These are phyloP conservation scores for Diorhabda carinulata DNA, from an alignment of 1,140 invertebrate species.

Conservation along the genomic window DNA sequence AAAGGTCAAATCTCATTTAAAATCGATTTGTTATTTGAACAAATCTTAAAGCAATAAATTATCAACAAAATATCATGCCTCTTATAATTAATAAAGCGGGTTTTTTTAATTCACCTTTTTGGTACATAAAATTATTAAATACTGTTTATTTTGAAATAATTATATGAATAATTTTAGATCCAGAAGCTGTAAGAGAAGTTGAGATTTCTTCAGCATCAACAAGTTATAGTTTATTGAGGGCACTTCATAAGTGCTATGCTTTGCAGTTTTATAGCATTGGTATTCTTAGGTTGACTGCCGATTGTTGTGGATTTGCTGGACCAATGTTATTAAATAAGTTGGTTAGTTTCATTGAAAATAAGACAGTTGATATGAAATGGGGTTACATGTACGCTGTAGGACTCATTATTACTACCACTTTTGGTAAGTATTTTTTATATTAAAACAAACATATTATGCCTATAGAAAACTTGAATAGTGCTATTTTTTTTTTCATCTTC, in stretches of 20 bases:
- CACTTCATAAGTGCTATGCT: slow-evolving; percentile 80
- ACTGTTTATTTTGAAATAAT: too few relatives aligned
- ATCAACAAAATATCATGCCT: too few relatives aligned
- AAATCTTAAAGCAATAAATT: too few relatives aligned
- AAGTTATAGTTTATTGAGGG: slow-evolving; percentile 49
- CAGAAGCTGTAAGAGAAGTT: not conserved
- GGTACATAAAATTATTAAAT: too few relatives aligned
- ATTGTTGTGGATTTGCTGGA: slow-evolving; percentile 79
- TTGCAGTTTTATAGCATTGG: slow-evolving; percentile 86
- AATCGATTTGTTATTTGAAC: too few relatives aligned
- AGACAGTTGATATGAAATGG: slow-evolving; percentile 58
- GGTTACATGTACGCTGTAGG: slow-evolving; percentile 79
- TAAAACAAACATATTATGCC: too few relatives aligned
- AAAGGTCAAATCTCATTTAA: too few relatives aligned
- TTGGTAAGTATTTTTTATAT: slow-evolving; percentile 50
- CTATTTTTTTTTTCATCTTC: too few relatives aligned
- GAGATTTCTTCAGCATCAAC: not conserved
- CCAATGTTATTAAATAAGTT: slow-evolving; percentile 84
- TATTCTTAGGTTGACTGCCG: slow-evolving; percentile 78
- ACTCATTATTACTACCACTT: slow-evolving; percentile 63
- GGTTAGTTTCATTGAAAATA: slow-evolving; percentile 76
- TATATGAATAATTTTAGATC: not conserved
- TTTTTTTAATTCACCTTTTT: too few relatives aligned
- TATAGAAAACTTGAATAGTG: not conserved
- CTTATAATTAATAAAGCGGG: too few relatives aligned